Evolutionary conservation across 2,113 vertebrate genomes (phyloP), one percentile per base, ranked within the genome.

Genomic region (Numenius arquata): DNA sequence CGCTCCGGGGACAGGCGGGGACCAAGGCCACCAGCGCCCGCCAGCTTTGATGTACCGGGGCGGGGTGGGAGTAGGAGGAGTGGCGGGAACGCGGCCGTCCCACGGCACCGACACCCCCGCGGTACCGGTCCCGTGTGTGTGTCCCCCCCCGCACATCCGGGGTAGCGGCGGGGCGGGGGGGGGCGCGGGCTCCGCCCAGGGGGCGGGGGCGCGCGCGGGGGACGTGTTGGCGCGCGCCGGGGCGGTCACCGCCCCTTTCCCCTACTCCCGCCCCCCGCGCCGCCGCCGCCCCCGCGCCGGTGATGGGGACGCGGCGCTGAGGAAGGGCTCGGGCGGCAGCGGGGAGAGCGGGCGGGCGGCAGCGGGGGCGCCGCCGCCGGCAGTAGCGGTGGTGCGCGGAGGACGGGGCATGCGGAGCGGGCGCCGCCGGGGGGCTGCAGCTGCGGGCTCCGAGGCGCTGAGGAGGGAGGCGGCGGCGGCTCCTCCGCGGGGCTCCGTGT

Each of bases 271-370:
- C 67, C 77, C 36, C 45, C 52, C 45, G 22, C 26, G 29, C 47
- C 34, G 66, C 63, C 67, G 48, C 89, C 75, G 86, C 90, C 89
- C 84, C 90, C 74, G 96, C 84, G 77, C 95, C 80, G 58, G 68
- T 56, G 70, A 85, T 81, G 80, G 70, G 71, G 85, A 10, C 62
- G 63, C 61, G 84, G 78, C 23, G 61, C 67, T 91, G 79, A 94
- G 52, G 18, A 63, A 65, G 67, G 18, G 50, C 29, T 45, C 32
- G 47, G 34, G 76, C 18, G 47, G 61, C 52, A 27, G 53, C 27
- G 26, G 58, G 53, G 67, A n/a, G n/a, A n/a, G n/a, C n/a, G n/a
- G n/a, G n/a, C 32, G 47, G 34, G 76, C 18, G 47, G 61, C 52
- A 27, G 53, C 27, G 26, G 58, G 53, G 67, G 52, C 41, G 52